A percentile compares a stretch with the other conserved stretches of the same genome.
Conservation (phyloP, 2,113 vertebrate genomes). For the Phalacrocorax brasilianus region DNA sequence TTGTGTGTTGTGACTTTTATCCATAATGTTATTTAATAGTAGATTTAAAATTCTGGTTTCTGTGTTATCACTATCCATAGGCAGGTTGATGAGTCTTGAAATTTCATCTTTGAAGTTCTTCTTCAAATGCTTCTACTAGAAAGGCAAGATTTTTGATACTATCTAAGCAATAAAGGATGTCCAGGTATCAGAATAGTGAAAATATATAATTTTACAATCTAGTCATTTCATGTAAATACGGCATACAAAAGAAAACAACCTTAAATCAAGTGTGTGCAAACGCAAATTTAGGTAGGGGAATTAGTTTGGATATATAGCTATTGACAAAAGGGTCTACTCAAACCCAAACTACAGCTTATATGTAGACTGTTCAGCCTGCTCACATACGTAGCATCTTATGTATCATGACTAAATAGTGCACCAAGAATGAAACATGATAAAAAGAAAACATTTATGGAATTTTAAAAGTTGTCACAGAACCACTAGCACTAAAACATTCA, state of each 20-base stretch:
- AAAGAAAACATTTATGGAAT: not conserved
- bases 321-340: not conserved
- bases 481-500: not conserved
- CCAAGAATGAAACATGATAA: not conserved
- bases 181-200: not conserved
- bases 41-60: not conserved
- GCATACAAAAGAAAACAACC: not conserved
- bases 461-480: not conserved
- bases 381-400: not conserved
- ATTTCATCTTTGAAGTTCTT: not conserved
- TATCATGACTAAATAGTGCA: not conserved
- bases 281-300: not conserved
- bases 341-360: not conserved
- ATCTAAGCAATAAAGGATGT: not conserved
- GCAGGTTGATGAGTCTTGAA: not conserved
- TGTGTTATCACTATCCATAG: not conserved
- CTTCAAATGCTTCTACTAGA: not conserved
- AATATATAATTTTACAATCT: not conserved
- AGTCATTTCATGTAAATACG: not conserved
- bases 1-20: not conserved
- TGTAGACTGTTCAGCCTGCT: not conserved
- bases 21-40: not conserved
- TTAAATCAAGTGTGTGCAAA: not conserved
- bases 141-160: not conserved
- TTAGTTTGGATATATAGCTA: not conserved